Evolutionary conservation across 2,888 invertebrate species (phyloP).

Genomic region (Flabesymbios commensalis): DNA sequence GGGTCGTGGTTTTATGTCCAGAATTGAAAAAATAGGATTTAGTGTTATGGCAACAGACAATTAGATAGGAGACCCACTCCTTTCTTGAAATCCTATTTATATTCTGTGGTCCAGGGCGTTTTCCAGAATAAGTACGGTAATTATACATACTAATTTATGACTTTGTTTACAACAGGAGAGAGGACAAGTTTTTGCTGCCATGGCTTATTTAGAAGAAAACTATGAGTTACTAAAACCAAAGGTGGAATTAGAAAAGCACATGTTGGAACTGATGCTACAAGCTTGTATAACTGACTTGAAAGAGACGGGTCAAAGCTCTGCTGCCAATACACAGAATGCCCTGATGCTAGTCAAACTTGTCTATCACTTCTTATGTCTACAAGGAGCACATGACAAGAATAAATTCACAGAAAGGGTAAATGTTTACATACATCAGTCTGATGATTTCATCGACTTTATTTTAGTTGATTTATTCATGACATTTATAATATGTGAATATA

Average conservation of each 20-base stretch:
- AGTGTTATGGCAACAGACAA: no score
- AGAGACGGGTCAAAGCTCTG: slow-evolving; percentile 60
- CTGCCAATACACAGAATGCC: slow-evolving; percentile 65
- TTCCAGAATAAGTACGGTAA: no score
- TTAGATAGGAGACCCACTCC: no score
- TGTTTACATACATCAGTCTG: neutral
- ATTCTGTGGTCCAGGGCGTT: no score
- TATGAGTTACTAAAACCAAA: slow-evolving; percentile 67
- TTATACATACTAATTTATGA: no score
- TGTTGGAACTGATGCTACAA: slow-evolving; percentile 69
- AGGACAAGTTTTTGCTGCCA: slow-evolving; percentile 69
- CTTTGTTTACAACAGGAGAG: slow-evolving; percentile 62
- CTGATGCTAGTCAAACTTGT: slow-evolving; percentile 67
- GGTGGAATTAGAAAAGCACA: slow-evolving; percentile 65
- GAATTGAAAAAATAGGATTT: no score
- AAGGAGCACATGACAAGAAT: slow-evolving; percentile 64
- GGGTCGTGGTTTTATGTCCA: neutral
- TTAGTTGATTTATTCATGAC: no score
- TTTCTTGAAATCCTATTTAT: no score
- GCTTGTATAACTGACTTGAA: slow-evolving; percentile 68
- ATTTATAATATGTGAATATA: no score
- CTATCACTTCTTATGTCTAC: slow-evolving; percentile 67
- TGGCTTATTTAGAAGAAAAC: slow-evolving; percentile 67
- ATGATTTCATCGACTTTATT: no score
- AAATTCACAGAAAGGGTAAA: slow-evolving; percentile 58